Percentiles rank a stretch among this genome's conserved stretches.
phyloP scores from a whole-genome alignment of 1,140 invertebrate species.

The Uloborus diversus region DNA sequence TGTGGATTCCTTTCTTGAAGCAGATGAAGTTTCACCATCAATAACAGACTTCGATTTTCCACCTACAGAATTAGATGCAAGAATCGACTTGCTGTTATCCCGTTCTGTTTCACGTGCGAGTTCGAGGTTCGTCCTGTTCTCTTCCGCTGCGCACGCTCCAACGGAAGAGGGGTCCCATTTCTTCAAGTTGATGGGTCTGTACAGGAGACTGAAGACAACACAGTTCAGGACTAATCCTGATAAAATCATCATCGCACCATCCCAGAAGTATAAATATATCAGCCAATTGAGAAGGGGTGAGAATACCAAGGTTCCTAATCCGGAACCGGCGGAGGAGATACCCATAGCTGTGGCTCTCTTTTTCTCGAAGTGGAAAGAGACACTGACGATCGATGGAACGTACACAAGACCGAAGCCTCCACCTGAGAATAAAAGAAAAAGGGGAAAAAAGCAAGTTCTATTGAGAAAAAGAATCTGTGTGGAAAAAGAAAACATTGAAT shows the following conservation, averaged over 20 bases:
- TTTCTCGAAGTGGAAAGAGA: conserved; percentile 92
- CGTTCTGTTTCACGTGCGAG: too few species aligned
- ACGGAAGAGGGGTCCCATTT: too few species aligned
- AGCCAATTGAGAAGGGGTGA: conserved; percentile 78
- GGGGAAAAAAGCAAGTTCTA: too few species aligned
- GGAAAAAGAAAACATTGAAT: too few species aligned
- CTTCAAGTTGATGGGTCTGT: conserved; percentile 74
- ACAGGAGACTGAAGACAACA: conserved; percentile 82
- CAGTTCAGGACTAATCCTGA: conserved; percentile 83
- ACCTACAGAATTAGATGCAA: background rate
- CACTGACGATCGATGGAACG: conserved; percentile 92
- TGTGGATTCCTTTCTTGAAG: conserved; percentile 56
- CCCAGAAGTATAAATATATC: conserved; percentile 67
- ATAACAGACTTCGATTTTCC: conserved; percentile 78
- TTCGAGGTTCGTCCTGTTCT: too few species aligned
- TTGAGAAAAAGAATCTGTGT: too few species aligned
- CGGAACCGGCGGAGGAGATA: conserved; percentile 93
- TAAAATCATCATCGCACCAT: conserved; percentile 77
- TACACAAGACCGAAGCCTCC: conserved; percentile 49
- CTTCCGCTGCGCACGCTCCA: too few species aligned
- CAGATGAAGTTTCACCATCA: conserved; percentile 61
- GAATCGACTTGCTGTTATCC: too few species aligned
- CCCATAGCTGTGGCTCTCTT: conserved; percentile 89
- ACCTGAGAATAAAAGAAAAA: conserved; percentile 76
- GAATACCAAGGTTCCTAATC: conserved; percentile 84